These are phyloP conservation scores for Manis pentadactyla DNA, from an alignment of 2,797 vertebrate genomes.

Conservation along the genomic window DNA sequence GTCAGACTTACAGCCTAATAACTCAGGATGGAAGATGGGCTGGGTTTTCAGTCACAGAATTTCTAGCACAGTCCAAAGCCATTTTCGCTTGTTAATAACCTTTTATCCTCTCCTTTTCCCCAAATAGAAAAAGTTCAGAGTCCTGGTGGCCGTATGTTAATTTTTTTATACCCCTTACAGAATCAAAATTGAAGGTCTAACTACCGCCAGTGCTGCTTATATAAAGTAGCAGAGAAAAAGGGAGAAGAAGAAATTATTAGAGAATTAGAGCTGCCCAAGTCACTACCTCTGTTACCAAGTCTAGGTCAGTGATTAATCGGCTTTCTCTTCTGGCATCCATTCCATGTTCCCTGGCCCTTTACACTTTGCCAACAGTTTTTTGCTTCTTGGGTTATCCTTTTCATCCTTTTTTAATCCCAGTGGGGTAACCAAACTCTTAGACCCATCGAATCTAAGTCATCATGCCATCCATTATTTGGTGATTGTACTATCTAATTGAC, in stretches of 20 bases:
- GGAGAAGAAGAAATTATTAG: neutral
- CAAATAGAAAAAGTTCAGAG: neutral
- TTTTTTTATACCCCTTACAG: neutral
- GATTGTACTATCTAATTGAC: neutral
- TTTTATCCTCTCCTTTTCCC: neutral
- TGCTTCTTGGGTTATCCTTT: neutral
- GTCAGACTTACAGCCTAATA: fast-evolving
- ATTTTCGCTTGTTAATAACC: neutral
- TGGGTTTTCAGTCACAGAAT: neutral
- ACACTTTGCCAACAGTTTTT: neutral
- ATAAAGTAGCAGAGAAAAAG: neutral
- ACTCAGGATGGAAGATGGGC: neutral
- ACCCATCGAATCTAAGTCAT: no score
- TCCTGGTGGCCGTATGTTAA: neutral
- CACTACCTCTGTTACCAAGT: neutral
- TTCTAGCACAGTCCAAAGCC: no score
- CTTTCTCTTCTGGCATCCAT: neutral
- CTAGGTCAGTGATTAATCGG: neutral
- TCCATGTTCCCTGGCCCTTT: fast-evolving
- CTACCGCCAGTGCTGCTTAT: neutral
- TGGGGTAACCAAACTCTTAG: neutral
- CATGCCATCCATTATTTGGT: neutral
- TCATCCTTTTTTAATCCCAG: neutral
- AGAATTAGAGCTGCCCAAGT: neutral
- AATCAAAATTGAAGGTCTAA: neutral